These are phyloP conservation scores for Gymnocheta viridis DNA, from an alignment of 2,888 invertebrate genomes.

Conservation along the genomic window DNA sequence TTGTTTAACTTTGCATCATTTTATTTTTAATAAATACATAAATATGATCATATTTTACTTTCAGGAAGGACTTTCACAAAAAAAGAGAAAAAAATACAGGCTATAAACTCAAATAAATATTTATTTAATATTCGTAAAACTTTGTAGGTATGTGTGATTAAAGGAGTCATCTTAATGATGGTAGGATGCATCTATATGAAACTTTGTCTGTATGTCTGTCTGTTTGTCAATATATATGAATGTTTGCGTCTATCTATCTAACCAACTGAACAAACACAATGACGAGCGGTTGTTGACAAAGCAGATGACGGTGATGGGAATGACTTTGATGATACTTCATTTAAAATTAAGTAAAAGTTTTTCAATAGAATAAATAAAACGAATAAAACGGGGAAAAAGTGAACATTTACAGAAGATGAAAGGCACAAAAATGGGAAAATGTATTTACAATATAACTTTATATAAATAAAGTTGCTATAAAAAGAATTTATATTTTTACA, in stretches of 20 bases:
- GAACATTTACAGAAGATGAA: conserved; percentile 8
- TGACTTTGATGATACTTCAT: conserved; percentile 54
- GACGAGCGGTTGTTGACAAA: conserved; percentile 36
- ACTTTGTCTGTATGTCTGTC: neutral
- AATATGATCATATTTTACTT: neutral
- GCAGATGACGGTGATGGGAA: conserved; percentile 30
- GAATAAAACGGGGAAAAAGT: conserved; percentile 1
- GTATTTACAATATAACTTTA: neutral
- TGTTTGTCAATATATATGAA: no score
- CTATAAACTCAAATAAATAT: neutral
- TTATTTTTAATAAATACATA: neutral
- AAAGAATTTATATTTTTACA: neutral
- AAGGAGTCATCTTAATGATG: no score
- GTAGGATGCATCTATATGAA: neutral
- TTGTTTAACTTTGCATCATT: neutral
- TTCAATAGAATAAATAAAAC: conserved; percentile 39
- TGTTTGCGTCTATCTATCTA: neutral
- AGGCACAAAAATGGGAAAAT: neutral
- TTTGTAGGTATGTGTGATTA: neutral
- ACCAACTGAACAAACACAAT: conserved; percentile 24
- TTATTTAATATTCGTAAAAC: neutral
- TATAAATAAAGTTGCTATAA: neutral
- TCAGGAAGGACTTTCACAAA: neutral
- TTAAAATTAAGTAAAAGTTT: conserved; percentile 58
- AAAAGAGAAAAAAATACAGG: neutral